These are phyloP conservation scores for Pyxicephalus adspersus DNA, from an alignment of 2,113 vertebrate genomes.

Conservation along the genomic window DNA sequence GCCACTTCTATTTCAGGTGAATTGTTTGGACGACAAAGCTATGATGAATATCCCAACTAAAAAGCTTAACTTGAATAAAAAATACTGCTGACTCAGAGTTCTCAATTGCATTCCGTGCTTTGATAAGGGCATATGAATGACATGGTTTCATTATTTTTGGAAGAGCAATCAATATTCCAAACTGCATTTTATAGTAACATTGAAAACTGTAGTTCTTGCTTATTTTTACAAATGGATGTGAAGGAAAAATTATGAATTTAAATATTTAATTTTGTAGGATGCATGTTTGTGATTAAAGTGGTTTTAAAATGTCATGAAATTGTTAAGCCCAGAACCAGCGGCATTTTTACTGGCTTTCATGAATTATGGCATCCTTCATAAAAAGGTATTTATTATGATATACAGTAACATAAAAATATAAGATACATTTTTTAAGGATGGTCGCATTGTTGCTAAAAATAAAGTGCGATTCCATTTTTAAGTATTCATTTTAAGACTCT, in stretches of 20 bases:
- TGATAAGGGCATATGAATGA: constrained; percentile 70
- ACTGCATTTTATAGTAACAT: constrained; percentile 73
- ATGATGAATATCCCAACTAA: constrained; percentile 83
- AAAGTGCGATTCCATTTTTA: constrained; percentile 4
- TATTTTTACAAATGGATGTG: constrained; percentile 18
- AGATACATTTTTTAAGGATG: constrained; percentile 50
- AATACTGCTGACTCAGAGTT: constrained; percentile 80
- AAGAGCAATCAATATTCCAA: constrained; percentile 75
- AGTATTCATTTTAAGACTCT: background rate
- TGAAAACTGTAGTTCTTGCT: constrained; percentile 60
- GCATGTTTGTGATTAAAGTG: background rate
- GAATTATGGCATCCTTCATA: constrained; percentile 58
- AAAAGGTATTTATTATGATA: constrained; percentile 65
- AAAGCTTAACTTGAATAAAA: constrained; percentile 66
- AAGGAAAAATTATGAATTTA: constrained; percentile 4
- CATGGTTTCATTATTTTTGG: constrained; percentile 69
- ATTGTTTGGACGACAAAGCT: constrained; percentile 82
- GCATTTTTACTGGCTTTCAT: constrained; percentile 51
- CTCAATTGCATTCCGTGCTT: constrained; percentile 66
- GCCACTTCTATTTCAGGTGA: constrained; percentile 84
- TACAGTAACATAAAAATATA: constrained; percentile 58
- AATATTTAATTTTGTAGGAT: background rate
- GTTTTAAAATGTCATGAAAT: background rate
- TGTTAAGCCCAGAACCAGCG: background rate
- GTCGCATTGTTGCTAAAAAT: constrained; percentile 13